These are phyloP conservation scores for Oxyruncus cristatus DNA, from an alignment of 2,113 vertebrate species.

Conservation along the genomic window DNA sequence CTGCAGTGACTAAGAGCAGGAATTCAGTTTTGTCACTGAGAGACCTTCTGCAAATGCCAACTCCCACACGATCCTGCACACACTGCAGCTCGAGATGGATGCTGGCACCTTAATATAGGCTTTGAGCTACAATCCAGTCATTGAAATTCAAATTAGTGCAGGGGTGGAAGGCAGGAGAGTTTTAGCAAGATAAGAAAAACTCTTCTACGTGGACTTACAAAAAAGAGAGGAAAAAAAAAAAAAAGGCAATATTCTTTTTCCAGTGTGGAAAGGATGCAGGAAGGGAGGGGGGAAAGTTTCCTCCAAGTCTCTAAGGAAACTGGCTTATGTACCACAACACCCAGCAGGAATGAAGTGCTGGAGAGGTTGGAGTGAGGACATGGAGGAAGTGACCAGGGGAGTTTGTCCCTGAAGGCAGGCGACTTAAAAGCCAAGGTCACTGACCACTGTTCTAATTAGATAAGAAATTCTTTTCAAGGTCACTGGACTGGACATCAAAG, in stretches of 20 bases:
- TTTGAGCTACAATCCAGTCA: constrained; percentile 65
- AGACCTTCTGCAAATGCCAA: constrained; percentile 71
- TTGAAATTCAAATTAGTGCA: constrained; percentile 75
- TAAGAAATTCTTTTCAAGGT: neutral
- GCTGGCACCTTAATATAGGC: constrained; percentile 60
- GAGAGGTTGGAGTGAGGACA: neutral
- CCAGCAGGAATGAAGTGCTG: neutral
- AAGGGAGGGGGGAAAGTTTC: constrained; percentile 9
- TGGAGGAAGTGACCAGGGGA: neutral
- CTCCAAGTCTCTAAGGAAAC: constrained; percentile 33
- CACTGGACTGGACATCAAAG: neutral
- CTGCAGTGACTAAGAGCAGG: constrained; percentile 66
- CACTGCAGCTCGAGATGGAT: constrained; percentile 58
- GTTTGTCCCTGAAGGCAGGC: neutral
- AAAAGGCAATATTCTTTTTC: neutral
- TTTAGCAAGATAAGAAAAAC: constrained; percentile 62
- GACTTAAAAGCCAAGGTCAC: neutral
- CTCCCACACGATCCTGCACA: constrained; percentile 56
- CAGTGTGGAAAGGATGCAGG: constrained; percentile 45
- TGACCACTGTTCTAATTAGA: neutral
- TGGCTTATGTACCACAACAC: neutral
- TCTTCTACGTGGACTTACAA: constrained; percentile 24
- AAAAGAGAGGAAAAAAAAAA: neutral
- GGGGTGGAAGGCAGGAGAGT: constrained; percentile 63
- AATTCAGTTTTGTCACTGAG: constrained; percentile 62